Evolutionary conservation across 1,140 invertebrate genomes (phyloP), one percentile per base, ranked within the genome.

Genomic region (Geopemphigus sp.): DNA sequence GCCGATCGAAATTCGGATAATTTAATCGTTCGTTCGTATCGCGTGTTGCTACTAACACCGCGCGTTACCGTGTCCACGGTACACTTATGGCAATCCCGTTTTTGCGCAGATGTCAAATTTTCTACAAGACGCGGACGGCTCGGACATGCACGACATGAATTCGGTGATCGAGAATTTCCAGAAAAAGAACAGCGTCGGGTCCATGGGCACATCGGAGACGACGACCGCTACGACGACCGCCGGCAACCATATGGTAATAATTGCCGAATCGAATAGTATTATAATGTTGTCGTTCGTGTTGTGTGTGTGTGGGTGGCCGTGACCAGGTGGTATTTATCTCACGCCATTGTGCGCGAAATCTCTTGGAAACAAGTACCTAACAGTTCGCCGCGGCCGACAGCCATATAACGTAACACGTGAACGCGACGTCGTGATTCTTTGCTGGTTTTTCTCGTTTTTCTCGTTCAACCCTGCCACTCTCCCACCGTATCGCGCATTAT

Each of bases 261-360:
- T 88, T 26, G 88, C 88, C 15, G 19, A 66, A 66, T 14, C 64
- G 12, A 66, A 17, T 54, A 5, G 19, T 19, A 1, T 56, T 56
- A 56, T 19, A n/a, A n/a, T 54, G 15, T 54, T 54, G 19, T 2
- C 53, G 53, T 19, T 19, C 2, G 53, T 19, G 14, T 12, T 12
- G 56, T 57, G 10, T 57, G 2, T 4, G 26, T 24, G 26, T 39
- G 32, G 11, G 64, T 22, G n/a, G n/a, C n/a, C 64, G 64, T 22
- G 12, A 19, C n/a, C 32, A 39, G 32, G 29, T 64, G 10, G n/a
- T 45, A 45, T 66, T 22, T 66, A 22, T 66, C 14, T 66, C 12
- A 11, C 11, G 12, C 39, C 39, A 66, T 66, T 66, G 64, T 66
- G 32, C n/a, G 64, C 39, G 12, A n/a, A 24, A 66, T 47, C 17